Conservation (phyloP, 2,113 vertebrate species). For the Alligator mississippiensis region DNA sequence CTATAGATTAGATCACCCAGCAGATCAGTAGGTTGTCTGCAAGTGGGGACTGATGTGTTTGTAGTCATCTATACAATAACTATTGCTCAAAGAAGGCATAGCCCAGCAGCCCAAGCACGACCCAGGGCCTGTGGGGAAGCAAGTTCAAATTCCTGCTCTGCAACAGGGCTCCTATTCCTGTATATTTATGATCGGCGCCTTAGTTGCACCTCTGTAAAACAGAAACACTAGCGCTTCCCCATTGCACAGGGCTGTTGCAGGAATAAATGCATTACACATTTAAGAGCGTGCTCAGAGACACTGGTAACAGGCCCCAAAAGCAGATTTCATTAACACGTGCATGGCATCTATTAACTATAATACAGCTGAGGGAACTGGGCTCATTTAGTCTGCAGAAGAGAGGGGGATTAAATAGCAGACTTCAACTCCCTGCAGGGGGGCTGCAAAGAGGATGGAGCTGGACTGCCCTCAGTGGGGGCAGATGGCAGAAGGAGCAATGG, state of each 20-base stretch:
- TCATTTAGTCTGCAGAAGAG: too few species aligned
- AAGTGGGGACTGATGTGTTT: neutral
- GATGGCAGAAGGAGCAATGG: too few species aligned
- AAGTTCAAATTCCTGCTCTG: neutral
- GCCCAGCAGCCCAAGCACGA: neutral
- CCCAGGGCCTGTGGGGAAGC: fast-evolving
- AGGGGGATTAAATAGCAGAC: too few species aligned
- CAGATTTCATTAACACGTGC: neutral
- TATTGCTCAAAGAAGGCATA: neutral
- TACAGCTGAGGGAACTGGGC: too few species aligned
- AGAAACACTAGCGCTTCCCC: neutral
- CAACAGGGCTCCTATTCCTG: neutral
- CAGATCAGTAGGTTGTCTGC: neutral
- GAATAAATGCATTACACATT: fast-evolving
- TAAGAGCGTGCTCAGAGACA: fast-evolving
- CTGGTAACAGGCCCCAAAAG: neutral
- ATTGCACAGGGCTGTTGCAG: too few species aligned
- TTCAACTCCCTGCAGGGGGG: too few species aligned
- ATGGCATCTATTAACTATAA: neutral
- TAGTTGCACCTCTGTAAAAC: neutral
- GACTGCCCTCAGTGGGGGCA: too few species aligned
- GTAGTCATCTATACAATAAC: neutral
- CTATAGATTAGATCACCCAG: neutral
- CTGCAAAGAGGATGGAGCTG: too few species aligned
- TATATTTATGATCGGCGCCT: neutral